Conservation (phyloP, 2,113 vertebrate genomes). For the Passer domesticus region DNA sequence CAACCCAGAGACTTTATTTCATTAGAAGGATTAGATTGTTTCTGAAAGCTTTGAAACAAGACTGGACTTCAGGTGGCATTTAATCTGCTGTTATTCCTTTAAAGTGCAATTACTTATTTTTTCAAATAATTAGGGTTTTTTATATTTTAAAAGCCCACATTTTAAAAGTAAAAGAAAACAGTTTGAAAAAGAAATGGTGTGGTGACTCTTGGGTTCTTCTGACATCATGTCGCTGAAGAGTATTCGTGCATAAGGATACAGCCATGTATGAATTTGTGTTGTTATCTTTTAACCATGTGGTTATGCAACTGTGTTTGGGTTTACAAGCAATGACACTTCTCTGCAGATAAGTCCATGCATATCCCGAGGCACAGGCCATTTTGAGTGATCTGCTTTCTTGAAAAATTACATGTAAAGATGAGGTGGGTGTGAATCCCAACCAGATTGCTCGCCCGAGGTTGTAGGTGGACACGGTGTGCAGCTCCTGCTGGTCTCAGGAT, state of each 20-base stretch:
- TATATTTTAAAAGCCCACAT: neutral
- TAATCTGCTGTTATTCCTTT: neutral
- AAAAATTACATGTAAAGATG: neutral
- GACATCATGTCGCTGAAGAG: neutral
- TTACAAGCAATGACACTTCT: neutral
- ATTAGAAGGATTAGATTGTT: neutral
- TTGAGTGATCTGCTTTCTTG: neutral
- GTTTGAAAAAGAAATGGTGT: neutral
- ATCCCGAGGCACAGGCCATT: neutral
- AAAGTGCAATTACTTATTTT: neutral
- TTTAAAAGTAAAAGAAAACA: neutral
- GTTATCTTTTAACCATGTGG: conserved; percentile 2
- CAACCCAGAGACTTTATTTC: neutral
- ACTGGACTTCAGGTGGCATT: neutral
- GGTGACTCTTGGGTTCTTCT: neutral
- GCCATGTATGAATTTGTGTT: neutral
- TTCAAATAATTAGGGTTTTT: neutral
- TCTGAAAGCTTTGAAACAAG: neutral
- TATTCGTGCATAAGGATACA: neutral
- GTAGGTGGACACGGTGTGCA: neutral
- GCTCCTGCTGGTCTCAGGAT: neutral
- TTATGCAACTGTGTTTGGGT: conserved; percentile 8
- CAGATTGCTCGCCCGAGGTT: neutral
- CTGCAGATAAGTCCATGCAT: neutral
- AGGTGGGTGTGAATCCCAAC: neutral